Evolutionary conservation across 2,113 vertebrate genomes (phyloP).

Genomic region (Clarias macrocephalus): DNA sequence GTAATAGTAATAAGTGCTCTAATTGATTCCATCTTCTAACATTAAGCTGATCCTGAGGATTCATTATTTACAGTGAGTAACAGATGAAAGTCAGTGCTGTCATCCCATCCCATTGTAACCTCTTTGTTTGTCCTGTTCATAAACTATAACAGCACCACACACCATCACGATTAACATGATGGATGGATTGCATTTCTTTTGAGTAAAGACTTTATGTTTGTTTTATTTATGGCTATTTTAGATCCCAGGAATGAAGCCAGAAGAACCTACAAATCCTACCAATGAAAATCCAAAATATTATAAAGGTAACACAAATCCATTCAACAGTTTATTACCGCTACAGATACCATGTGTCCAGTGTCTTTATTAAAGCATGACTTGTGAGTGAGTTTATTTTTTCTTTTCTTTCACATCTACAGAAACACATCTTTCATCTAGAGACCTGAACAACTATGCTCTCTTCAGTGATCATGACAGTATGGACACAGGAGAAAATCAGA

Average conservation of each 20-base stretch:
- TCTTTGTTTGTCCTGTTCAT: background rate
- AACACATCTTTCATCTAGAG: background rate
- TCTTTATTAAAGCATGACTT: background rate
- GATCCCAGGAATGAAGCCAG: slow-evolving; percentile 20
- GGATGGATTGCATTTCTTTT: background rate
- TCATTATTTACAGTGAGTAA: slow-evolving; percentile 70
- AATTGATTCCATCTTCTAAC: slow-evolving; percentile 46
- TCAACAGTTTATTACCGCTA: background rate
- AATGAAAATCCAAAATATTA: slow-evolving; percentile 8
- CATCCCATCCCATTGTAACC: background rate
- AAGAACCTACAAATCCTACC: slow-evolving; percentile 20
- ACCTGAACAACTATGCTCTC: slow-evolving; percentile 34
- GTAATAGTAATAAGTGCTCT: background rate
- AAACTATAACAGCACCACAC: background rate
- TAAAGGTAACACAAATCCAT: slow-evolving; percentile 18
- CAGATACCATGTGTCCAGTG: background rate
- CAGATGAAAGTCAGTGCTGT: background rate
- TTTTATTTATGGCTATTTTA: slow-evolving; percentile 18
- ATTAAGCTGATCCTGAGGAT: slow-evolving; percentile 57
- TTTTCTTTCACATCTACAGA: slow-evolving; percentile 28
- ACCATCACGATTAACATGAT: background rate
- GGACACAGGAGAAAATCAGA: background rate
- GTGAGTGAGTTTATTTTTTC: background rate
- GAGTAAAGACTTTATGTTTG: background rate
- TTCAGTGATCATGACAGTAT: slow-evolving; percentile 2